These are phyloP conservation scores for Kryptopterus vitreolus DNA, from an alignment of 2,797 vertebrate genomes.

Conservation along the genomic window DNA sequence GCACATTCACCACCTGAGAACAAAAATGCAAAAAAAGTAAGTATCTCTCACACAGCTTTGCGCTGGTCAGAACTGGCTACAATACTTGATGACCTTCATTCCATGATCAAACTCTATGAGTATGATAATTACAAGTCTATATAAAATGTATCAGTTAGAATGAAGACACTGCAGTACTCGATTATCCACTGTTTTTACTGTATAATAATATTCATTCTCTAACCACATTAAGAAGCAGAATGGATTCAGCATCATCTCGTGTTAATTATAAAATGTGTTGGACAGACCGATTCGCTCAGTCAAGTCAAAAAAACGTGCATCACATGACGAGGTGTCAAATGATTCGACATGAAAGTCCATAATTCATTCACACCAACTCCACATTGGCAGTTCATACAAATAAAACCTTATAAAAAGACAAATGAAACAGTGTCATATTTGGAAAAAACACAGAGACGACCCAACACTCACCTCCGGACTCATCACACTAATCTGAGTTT, in stretches of 20 bases:
- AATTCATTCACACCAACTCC: background rate
- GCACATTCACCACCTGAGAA: constrained; percentile 87
- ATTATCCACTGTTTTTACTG: background rate
- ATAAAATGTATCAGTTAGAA: background rate
- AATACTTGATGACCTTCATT: background rate
- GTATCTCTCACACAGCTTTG: background rate
- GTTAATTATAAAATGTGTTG: background rate
- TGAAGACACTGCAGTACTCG: background rate
- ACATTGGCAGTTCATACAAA: background rate
- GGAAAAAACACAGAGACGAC: background rate
- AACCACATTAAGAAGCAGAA: background rate
- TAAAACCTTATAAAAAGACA: background rate
- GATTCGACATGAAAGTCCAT: background rate
- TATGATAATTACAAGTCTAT: background rate
- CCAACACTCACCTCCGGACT: background rate
- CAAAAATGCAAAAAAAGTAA: background rate
- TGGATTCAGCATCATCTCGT: background rate
- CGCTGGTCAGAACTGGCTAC: background rate
- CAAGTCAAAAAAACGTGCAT: background rate
- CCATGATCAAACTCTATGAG: background rate
- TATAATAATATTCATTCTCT: background rate
- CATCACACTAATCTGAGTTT: background rate
- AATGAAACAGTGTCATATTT: background rate
- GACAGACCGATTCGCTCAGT: background rate
- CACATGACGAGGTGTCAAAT: background rate